Evolutionary conservation across 1,140 invertebrate species (phyloP).

Genomic region (Papilio machaon): DNA sequence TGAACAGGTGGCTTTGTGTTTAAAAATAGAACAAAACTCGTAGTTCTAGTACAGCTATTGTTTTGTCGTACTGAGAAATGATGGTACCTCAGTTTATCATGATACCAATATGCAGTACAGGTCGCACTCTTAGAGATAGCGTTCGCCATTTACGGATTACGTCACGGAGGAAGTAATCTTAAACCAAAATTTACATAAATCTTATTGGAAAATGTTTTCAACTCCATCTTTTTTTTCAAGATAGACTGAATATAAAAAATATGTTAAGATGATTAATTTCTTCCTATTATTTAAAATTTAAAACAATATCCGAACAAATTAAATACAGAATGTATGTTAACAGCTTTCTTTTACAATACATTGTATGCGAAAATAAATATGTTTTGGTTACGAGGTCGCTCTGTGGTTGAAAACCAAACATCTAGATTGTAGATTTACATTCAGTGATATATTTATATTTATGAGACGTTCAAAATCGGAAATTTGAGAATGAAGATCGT

Average conservation of each 20-base stretch:
- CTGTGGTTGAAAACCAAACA: conserved; percentile 6
- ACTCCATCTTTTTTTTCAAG: too few relatives aligned
- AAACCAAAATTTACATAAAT: too few relatives aligned
- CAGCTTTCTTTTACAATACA: conserved; percentile 13
- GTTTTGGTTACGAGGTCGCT: conserved; percentile 19
- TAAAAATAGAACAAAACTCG: background rate
- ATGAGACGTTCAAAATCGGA: background rate
- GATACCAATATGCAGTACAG: too few relatives aligned
- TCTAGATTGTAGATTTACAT: conserved; percentile 16
- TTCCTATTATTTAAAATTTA: background rate
- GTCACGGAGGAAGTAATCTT: too few relatives aligned
- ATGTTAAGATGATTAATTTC: too few relatives aligned
- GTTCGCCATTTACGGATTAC: too few relatives aligned
- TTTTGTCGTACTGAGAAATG: background rate
- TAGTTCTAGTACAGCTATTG: background rate
- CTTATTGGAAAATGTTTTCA: too few relatives aligned
- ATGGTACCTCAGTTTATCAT: background rate
- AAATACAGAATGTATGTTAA: conserved; percentile 5
- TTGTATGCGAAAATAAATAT: conserved; percentile 26
- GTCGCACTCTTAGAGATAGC: too few relatives aligned
- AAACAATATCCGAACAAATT: background rate
- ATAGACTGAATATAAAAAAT: too few relatives aligned
- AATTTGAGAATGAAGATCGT: conserved; percentile 1
- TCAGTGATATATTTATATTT: conserved; percentile 11
- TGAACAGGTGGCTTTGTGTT: background rate